Evolutionary conservation across 2,888 invertebrate species (phyloP).

Genomic region (Xestoiulus laeticollis): DNA sequence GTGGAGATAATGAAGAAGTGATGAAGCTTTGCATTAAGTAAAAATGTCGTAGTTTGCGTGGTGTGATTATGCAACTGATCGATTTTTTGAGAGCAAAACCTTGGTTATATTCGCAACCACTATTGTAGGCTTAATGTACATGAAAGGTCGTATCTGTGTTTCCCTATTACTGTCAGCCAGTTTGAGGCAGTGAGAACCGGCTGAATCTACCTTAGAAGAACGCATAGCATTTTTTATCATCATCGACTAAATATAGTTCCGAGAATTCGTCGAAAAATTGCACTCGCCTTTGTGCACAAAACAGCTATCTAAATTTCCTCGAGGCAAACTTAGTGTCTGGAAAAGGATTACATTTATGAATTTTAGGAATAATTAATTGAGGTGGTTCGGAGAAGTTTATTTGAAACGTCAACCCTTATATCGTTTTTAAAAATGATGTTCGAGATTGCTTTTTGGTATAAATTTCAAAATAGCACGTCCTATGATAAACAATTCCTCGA

Average conservation of each 20-base stretch:
- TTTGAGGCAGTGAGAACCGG: not conserved
- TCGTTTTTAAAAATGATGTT: no score
- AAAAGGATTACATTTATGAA: not conserved
- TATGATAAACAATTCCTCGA: no score
- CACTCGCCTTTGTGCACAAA: not conserved
- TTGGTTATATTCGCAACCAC: not conserved
- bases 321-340: not conserved
- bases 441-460: no score
- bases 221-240: not conserved
- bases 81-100: not conserved
- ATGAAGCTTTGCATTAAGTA: not conserved
- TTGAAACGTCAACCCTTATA: no score
- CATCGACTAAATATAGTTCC: not conserved
- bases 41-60: not conserved
- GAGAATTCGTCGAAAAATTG: not conserved
- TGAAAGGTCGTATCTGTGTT: not conserved
- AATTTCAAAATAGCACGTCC: no score
- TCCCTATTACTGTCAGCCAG: not conserved
- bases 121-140: not conserved
- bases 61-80: not conserved
- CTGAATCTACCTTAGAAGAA: not conserved
- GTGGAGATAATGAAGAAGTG: not conserved
- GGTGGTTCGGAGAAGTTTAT: not conserved
- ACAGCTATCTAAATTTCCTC: not conserved
- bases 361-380: not conserved